A percentile compares a stretch with the other conserved stretches of the same genome.
These are phyloP conservation scores for Lepilemur ruficaudatus DNA, from an alignment of 2,797 vertebrate species.

Conservation along the genomic window DNA sequence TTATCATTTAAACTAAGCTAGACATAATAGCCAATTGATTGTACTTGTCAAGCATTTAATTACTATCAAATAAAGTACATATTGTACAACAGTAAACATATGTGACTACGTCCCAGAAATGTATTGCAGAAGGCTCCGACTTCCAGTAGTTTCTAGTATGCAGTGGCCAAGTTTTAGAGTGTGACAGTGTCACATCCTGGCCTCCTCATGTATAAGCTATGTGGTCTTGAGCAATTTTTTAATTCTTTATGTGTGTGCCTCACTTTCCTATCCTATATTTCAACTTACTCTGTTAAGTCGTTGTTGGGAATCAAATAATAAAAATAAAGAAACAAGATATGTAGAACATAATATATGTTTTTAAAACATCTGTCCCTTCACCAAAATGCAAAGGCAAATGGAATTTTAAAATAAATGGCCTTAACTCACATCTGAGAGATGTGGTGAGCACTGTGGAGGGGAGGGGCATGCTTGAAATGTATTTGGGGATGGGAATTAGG, in stretches of 20 bases:
- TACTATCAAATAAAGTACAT: background rate
- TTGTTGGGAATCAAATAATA: background rate
- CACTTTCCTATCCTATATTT: background rate
- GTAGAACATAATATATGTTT: background rate
- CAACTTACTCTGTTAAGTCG: background rate
- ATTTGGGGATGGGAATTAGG: too few species aligned
- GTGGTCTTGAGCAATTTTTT: background rate
- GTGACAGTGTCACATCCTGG: background rate
- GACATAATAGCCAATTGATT: background rate
- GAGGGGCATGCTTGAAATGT: too few species aligned
- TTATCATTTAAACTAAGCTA: background rate
- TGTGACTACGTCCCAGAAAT: background rate
- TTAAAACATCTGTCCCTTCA: background rate
- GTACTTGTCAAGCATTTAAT: background rate
- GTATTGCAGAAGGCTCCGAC: background rate
- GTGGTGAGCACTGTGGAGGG: too few species aligned
- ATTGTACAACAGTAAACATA: background rate
- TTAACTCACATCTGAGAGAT: background rate
- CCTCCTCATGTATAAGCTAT: background rate
- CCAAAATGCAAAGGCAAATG: background rate
- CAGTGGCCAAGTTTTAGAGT: background rate
- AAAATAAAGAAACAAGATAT: background rate
- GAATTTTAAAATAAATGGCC: background rate
- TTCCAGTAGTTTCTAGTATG: background rate
- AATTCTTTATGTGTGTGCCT: background rate